These are phyloP conservation scores for Chondrilla cf. caribensis DNA, from an alignment of 37 sponge, comb jelly and placozoan genomes.

Conservation along the genomic window DNA sequence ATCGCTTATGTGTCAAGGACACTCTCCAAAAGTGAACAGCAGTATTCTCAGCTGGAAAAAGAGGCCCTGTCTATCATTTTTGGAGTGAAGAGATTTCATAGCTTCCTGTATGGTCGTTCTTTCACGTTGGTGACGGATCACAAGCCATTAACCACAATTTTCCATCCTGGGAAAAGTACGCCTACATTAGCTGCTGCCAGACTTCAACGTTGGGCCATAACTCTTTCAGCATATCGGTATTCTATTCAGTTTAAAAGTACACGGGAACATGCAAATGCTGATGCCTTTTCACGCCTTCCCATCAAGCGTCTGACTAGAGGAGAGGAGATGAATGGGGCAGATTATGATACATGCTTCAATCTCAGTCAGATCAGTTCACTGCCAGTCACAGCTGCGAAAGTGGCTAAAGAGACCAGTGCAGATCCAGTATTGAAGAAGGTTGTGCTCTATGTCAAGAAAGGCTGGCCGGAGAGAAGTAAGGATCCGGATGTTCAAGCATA, in stretches of 20 bases:
- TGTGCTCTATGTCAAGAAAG: not conserved
- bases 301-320: not conserved
- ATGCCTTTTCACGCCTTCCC: slow-evolving; percentile 16
- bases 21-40: not conserved
- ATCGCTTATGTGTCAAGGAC: slow-evolving; percentile 28
- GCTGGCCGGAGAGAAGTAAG: not conserved
- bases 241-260: not conserved
- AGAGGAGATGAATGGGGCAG: not conserved
- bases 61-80: not conserved
- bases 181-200: slow-evolving; percentile 7
- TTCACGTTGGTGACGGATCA: slow-evolving; percentile 1
- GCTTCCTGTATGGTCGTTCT: not conserved
- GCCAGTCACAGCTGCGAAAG: not conserved
- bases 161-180: not conserved
- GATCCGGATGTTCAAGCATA: not conserved
- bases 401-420: not conserved
- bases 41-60: slow-evolving; percentile 21
- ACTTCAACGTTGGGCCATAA: slow-evolving; percentile 12
- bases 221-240: not conserved
- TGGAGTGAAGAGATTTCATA: slow-evolving; percentile 10
- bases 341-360: not conserved
- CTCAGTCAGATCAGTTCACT: not conserved
- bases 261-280: slow-evolving; percentile 17
- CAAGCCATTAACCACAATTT: slow-evolving; percentile 18
- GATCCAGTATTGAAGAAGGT: not conserved